Conservation (phyloP, 2,888 invertebrate species). For the Coelogynopora nodosa region DNA sequence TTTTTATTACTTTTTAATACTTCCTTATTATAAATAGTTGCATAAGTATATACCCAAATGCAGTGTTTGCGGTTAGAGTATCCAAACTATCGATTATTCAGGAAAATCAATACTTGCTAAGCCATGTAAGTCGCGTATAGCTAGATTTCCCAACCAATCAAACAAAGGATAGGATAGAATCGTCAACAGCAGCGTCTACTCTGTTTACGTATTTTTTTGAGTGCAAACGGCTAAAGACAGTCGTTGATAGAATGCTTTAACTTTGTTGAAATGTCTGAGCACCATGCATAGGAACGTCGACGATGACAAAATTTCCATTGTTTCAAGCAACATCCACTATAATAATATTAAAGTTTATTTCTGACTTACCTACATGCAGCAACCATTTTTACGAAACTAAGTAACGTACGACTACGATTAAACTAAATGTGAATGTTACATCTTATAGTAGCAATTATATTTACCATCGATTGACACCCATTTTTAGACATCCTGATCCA, state of each 20-base stretch:
- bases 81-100: background rate
- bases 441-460: too few relatives aligned
- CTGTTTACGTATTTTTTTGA: slow-evolving; percentile 21
- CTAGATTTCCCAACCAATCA: slow-evolving; percentile 8
- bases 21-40: too few relatives aligned
- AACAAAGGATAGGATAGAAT: background rate
- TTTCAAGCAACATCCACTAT: too few relatives aligned
- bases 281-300: background rate
- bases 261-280: background rate
- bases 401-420: too few relatives aligned
- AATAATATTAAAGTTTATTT: too few relatives aligned
- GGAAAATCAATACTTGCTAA: background rate
- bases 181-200: background rate
- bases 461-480: too few relatives aligned
- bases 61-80: slow-evolving; percentile 26
- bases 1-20: too few relatives aligned
- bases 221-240: background rate
- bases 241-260: background rate
- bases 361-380: too few relatives aligned
- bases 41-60: too few relatives aligned
- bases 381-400: too few relatives aligned
- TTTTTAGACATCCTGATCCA: too few relatives aligned
- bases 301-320: background rate
- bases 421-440: too few relatives aligned
- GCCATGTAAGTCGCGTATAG: background rate